Conservation (phyloP, 2,888 invertebrate genomes). For the Caenorhabditis sinica region DNA sequence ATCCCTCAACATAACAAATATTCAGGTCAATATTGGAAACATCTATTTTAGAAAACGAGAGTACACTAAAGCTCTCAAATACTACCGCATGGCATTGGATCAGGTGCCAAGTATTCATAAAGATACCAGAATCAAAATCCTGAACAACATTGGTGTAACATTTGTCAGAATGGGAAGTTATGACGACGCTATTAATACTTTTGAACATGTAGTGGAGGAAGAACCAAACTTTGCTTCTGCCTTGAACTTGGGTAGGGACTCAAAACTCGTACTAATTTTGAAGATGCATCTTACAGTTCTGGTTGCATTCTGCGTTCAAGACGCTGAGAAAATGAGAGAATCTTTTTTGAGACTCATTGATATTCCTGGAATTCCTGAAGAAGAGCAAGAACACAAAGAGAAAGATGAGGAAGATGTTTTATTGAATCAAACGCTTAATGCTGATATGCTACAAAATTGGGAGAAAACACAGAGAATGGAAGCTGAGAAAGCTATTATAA, state of each 20-base stretch:
- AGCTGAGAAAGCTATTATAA: slow-evolving; percentile 91
- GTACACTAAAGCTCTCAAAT: slow-evolving; percentile 93
- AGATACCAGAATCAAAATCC: slow-evolving; percentile 92
- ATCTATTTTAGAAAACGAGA: slow-evolving; percentile 94
- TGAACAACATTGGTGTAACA: slow-evolving; percentile 97
- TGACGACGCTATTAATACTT: slow-evolving; percentile 95
- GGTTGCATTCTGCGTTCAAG: slow-evolving; percentile 85
- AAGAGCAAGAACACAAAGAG: slow-evolving; percentile 86
- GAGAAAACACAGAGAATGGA: slow-evolving; percentile 88
- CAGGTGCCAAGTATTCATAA: slow-evolving; percentile 94
- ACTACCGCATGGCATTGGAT: slow-evolving; percentile 98
- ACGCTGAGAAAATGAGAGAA: slow-evolving; percentile 92
- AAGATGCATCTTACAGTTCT: slow-evolving; percentile 85
- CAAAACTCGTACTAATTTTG: slow-evolving; percentile 83
- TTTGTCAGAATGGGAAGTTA: slow-evolving; percentile 97
- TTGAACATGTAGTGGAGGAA: slow-evolving; percentile 98
- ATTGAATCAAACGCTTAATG: slow-evolving; percentile 87
- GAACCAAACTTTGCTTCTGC: slow-evolving; percentile 92
- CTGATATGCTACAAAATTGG: slow-evolving; percentile 89
- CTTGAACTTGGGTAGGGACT: slow-evolving; percentile 88
- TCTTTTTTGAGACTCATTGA: slow-evolving; percentile 93
- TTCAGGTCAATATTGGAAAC: slow-evolving; percentile 94
- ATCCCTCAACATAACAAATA: not conserved
- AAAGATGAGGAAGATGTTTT: slow-evolving; percentile 75
- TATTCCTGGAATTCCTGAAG: slow-evolving; percentile 90